Conservation (phyloP, 2,113 vertebrate genomes). For the Rutilus rutilus region DNA sequence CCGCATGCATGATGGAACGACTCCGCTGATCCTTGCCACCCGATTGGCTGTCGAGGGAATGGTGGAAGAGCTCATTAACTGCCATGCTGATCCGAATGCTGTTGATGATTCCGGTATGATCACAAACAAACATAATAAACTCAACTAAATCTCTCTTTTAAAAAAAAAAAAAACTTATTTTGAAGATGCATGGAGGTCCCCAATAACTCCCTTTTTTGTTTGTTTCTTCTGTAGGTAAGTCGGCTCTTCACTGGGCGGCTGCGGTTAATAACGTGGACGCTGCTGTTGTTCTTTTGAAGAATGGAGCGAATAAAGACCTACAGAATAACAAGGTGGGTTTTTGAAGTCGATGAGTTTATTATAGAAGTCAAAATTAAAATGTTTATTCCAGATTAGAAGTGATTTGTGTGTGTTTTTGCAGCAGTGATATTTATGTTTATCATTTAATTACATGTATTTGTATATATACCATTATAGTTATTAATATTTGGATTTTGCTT, state of each 20-base stretch:
- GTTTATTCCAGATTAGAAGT: neutral
- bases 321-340: constrained; percentile 93
- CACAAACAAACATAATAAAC: neutral
- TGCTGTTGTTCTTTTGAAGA: constrained; percentile 89
- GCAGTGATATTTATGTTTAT: neutral
- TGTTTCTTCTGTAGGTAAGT: constrained; percentile 82
- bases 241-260: constrained; percentile 94
- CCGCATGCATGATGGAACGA: constrained; percentile 95
- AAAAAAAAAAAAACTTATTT: neutral
- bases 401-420: neutral
- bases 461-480: neutral
- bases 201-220: neutral
- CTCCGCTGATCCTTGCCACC: constrained; percentile 92
- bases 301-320: constrained; percentile 96
- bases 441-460: too few relatives aligned
- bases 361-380: too few relatives aligned
- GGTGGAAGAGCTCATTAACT: constrained; percentile 96
- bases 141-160: neutral
- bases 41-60: constrained; percentile 95
- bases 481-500: neutral
- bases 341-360: neutral
- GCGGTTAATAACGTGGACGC: constrained; percentile 96
- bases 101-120: constrained; percentile 91
- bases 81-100: constrained; percentile 92
- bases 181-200: neutral